Evolutionary conservation across 2,888 invertebrate species (phyloP).

Genomic region (Patella caerulea): DNA sequence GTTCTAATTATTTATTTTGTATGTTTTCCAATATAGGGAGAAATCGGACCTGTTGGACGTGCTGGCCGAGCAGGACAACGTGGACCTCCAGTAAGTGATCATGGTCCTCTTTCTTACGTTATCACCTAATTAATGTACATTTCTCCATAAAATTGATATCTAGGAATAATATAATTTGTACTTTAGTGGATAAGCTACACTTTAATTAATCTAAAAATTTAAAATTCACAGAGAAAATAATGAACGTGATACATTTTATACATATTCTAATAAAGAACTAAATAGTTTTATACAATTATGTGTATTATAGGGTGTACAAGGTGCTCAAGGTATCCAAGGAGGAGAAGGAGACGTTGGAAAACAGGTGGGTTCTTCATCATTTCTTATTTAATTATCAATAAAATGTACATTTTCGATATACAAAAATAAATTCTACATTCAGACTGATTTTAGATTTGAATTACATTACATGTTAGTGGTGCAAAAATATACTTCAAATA

Average conservation of each 20-base stretch:
- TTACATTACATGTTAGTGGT: too few species aligned
- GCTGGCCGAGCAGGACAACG: conserved; percentile 88
- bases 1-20: background rate
- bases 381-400: background rate
- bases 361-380: conserved; percentile 31
- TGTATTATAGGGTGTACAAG: conserved; percentile 44
- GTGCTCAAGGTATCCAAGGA: conserved; percentile 43
- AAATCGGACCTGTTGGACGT: conserved; percentile 85
- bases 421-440: background rate
- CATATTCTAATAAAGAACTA: too few species aligned
- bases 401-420: background rate
- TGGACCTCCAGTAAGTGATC: conserved; percentile 73
- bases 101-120: background rate
- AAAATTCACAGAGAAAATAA: too few species aligned
- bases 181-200: too few species aligned
- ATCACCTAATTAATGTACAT: background rate
- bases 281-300: background rate
- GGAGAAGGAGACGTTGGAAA: conserved; percentile 48
- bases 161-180: too few species aligned
- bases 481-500: too few species aligned
- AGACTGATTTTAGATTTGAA: background rate
- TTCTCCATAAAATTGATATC: too few species aligned
- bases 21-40: conserved; percentile 74
- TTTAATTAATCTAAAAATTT: too few species aligned
- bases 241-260: too few species aligned